These are phyloP conservation scores for Apotomis betuletana DNA, from an alignment of 2,888 invertebrate species.

Conservation along the genomic window DNA sequence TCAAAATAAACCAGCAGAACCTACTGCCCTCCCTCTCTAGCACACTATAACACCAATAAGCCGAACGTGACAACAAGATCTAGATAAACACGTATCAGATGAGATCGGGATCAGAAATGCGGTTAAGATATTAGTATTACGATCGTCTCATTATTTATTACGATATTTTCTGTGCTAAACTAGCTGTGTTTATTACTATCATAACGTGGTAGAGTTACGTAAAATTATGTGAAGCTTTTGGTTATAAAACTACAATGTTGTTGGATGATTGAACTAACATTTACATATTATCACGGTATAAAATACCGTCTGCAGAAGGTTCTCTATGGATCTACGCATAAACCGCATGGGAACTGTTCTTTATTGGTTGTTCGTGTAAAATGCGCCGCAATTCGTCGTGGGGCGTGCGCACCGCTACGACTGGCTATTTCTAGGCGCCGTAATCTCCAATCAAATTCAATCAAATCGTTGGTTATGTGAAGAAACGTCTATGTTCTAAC, in stretches of 20 bases:
- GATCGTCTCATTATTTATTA: slow-evolving; percentile 72
- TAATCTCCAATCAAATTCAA: too few species aligned
- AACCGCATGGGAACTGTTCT: too few species aligned
- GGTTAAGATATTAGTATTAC: slow-evolving; percentile 69
- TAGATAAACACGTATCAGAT: slow-evolving; percentile 68
- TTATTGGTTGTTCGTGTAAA: too few species aligned
- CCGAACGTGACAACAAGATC: slow-evolving; percentile 69
- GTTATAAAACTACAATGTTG: slow-evolving; percentile 49
- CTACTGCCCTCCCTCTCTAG: slow-evolving; percentile 58
- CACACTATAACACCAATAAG: slow-evolving; percentile 48
- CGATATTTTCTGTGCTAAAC: slow-evolving; percentile 58
- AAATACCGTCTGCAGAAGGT: too few species aligned
- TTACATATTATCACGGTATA: too few species aligned
- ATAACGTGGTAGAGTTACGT: slow-evolving; percentile 51
- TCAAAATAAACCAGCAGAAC: slow-evolving; percentile 61
- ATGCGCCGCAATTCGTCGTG: too few species aligned
- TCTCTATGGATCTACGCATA: too few species aligned
- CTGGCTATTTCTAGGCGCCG: too few species aligned
- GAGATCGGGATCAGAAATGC: slow-evolving; percentile 70
- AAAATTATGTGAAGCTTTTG: slow-evolving; percentile 48
- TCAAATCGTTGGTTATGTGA: too few species aligned
- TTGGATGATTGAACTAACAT: slow-evolving; percentile 2
- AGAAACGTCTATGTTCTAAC: too few species aligned
- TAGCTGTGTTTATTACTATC: slow-evolving; percentile 55
- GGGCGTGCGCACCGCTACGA: too few species aligned